Percentiles rank a stretch among this genome's conserved stretches.
These are phyloP conservation scores for Enteromius mattozi DNA, from an alignment of 2,797 vertebrate genomes.

Conservation along the genomic window DNA sequence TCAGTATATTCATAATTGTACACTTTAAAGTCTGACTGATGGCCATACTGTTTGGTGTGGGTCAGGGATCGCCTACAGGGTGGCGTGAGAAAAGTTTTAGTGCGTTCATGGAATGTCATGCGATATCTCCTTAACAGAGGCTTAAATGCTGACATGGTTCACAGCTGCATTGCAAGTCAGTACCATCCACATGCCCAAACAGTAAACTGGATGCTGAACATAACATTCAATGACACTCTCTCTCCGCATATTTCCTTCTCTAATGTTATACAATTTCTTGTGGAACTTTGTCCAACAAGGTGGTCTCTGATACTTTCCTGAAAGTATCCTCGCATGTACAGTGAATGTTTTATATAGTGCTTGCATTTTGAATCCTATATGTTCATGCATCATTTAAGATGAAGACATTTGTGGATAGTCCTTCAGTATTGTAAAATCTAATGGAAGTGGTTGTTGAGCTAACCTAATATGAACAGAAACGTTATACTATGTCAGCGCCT, in stretches of 20 bases:
- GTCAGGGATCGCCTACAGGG: background rate
- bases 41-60: background rate
- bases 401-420: background rate
- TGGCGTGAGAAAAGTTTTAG: background rate
- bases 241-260: background rate
- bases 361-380: constrained; percentile 7
- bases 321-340: background rate
- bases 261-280: background rate
- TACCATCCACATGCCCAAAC: background rate
- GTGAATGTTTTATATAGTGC: background rate
- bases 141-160: constrained; percentile 16
- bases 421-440: background rate
- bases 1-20: background rate
- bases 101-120: background rate
- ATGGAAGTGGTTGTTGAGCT: background rate
- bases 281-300: background rate
- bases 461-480: background rate
- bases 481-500: background rate
- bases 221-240: background rate
- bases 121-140: constrained; percentile 4
- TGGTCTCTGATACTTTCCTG: background rate
- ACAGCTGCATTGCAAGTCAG: background rate
- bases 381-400: constrained; percentile 5
- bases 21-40: background rate
- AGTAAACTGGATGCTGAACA: background rate